These are phyloP conservation scores for Gnathonemus echidnorhynchus DNA, from an alignment of 2,113 vertebrate genomes.

Conservation along the genomic window DNA sequence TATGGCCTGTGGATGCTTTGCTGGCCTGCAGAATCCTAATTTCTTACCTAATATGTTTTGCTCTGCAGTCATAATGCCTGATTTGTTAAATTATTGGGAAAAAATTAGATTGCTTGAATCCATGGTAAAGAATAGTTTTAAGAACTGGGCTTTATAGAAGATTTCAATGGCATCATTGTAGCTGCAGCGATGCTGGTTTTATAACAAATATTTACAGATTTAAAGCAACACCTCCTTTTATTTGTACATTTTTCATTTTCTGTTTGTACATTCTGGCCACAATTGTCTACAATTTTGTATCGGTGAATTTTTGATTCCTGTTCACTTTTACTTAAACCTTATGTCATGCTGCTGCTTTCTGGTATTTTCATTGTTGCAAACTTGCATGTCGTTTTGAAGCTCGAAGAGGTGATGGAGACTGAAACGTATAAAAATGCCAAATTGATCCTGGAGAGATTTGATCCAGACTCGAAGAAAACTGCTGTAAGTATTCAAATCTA, in stretches of 20 bases:
- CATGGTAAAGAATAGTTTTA: background rate
- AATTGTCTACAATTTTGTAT: background rate
- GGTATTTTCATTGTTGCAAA: background rate
- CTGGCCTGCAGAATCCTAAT: slow-evolving; percentile 17
- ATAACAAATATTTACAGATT: background rate
- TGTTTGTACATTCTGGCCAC: background rate
- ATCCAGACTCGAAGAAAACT: slow-evolving; percentile 83
- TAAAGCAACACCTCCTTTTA: background rate
- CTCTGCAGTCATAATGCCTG: background rate
- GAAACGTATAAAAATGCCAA: slow-evolving; percentile 97
- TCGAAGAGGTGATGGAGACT: slow-evolving; percentile 98
- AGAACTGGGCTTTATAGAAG: background rate
- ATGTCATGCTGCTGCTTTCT: background rate
- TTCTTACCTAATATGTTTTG: background rate
- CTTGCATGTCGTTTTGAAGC: slow-evolving; percentile 54
- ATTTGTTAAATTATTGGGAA: background rate
- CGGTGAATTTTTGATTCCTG: background rate
- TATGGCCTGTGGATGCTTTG: slow-evolving; percentile 32
- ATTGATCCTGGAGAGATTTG: slow-evolving; percentile 95
- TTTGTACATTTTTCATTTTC: background rate
- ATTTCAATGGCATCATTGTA: background rate
- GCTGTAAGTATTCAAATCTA: slow-evolving; percentile 59
- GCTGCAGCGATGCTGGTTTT: background rate
- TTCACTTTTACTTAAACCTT: background rate
- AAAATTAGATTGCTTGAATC: background rate